Conservation (phyloP, 2,888 invertebrate genomes). For the Cotesia congregata region DNA sequence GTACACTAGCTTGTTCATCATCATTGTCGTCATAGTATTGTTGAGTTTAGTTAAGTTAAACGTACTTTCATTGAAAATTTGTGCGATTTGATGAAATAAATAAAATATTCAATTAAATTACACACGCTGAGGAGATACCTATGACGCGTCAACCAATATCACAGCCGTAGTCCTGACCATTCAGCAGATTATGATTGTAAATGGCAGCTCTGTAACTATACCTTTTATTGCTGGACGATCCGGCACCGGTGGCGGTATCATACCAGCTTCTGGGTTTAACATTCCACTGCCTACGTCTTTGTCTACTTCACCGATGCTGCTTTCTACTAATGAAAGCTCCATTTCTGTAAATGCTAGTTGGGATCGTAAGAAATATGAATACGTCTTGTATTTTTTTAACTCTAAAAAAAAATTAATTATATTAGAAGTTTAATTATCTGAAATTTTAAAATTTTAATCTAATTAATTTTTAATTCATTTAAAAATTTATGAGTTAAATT, state of each 20-base stretch:
- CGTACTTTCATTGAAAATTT: background rate
- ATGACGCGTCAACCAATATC: constrained; percentile 85
- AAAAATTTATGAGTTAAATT: too few relatives aligned
- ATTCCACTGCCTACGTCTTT: constrained; percentile 65
- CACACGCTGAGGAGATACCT: constrained; percentile 87
- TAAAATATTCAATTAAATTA: constrained; percentile 72
- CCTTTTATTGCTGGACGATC: constrained; percentile 76
- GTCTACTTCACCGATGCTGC: constrained; percentile 74
- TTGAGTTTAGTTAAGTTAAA: too few relatives aligned
- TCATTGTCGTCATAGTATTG: too few relatives aligned
- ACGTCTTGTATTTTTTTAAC: constrained; percentile 88
- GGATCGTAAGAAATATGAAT: constrained; percentile 82
- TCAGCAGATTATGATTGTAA: constrained; percentile 76
- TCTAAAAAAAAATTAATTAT: constrained; percentile 64
- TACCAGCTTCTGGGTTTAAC: constrained; percentile 63
- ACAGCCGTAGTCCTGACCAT: constrained; percentile 72
- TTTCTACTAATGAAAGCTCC: constrained; percentile 73
- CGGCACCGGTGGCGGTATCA: constrained; percentile 75
- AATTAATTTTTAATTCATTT: too few relatives aligned
- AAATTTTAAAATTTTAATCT: background rate
- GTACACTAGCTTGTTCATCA: too few relatives aligned
- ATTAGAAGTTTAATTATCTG: background rate
- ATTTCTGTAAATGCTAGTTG: constrained; percentile 76
- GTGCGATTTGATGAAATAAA: background rate
- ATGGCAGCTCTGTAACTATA: constrained; percentile 80